Evolutionary conservation across 2,888 invertebrate genomes (phyloP).

Genomic region (Zelleria hepariella): DNA sequence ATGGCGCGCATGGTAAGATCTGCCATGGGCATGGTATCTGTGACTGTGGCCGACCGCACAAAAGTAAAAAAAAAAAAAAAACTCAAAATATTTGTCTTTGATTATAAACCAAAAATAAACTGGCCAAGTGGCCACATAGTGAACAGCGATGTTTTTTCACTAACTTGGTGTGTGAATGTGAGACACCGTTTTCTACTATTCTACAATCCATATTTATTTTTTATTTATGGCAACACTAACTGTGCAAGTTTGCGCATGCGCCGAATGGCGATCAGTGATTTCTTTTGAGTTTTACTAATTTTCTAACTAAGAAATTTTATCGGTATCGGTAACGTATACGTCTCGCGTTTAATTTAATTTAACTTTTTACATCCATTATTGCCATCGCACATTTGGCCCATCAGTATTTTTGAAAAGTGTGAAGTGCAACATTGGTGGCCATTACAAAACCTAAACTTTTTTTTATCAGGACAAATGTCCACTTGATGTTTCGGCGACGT

Average conservation of each 20-base stretch:
- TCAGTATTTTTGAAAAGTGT: constrained; percentile 36
- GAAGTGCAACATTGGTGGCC: constrained; percentile 71
- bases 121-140: too few species aligned
- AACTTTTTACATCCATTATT: neutral
- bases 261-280: constrained; percentile 72
- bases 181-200: constrained; percentile 6
- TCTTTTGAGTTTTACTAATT: constrained; percentile 66
- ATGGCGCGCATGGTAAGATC: too few species aligned
- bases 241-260: constrained; percentile 70
- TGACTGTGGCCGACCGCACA: too few species aligned
- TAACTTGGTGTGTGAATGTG: too few species aligned
- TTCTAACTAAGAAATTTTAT: constrained; percentile 64
- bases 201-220: constrained; percentile 12
- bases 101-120: too few species aligned
- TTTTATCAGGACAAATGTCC: constrained; percentile 70
- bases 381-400: constrained; percentile 23
- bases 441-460: constrained; percentile 68
- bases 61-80: too few species aligned
- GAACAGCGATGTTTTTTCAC: too few species aligned
- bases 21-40: too few species aligned
- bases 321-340: constrained; percentile 59
- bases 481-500: constrained; percentile 73
- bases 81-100: too few species aligned
- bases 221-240: constrained; percentile 37
- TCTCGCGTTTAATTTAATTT: constrained; percentile 33